phyloP scores from a whole-genome alignment of 2,888 invertebrate species.

The Apamea sordens region DNA sequence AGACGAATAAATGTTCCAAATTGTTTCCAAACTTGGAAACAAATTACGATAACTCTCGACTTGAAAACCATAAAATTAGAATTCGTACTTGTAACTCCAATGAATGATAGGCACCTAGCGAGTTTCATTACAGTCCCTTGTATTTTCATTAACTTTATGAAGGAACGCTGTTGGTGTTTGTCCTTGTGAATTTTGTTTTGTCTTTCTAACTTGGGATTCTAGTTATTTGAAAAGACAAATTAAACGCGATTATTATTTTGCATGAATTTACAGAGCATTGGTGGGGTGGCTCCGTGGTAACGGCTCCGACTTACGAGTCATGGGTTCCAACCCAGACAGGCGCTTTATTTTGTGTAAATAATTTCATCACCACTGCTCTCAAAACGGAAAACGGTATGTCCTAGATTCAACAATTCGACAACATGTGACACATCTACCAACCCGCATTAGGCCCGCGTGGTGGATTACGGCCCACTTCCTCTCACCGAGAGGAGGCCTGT shows the following conservation, averaged over 20 bases:
- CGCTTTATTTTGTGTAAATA: neutral
- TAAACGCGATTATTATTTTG: slow-evolving; percentile 39
- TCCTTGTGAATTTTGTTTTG: slow-evolving; percentile 54
- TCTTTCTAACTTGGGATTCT: slow-evolving; percentile 44
- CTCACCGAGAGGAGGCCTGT: neutral
- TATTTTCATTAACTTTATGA: slow-evolving; percentile 62
- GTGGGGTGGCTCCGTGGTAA: neutral
- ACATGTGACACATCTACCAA: neutral
- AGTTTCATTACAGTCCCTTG: slow-evolving; percentile 60
- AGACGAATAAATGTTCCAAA: slow-evolving; percentile 56
- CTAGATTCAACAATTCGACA: neutral
- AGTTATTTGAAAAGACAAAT: slow-evolving; percentile 43
- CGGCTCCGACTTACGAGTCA: neutral
- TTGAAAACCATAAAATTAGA: slow-evolving; percentile 65
- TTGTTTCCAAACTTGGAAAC: slow-evolving; percentile 60
- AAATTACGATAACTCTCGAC: slow-evolving; percentile 61
- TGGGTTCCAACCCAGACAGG: neutral
- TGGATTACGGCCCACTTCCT: neutral
- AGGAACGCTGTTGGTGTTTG: slow-evolving; percentile 50
- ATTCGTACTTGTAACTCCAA: slow-evolving; percentile 61
- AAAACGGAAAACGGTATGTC: neutral
- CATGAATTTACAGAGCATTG: neutral
- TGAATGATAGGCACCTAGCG: slow-evolving; percentile 53
- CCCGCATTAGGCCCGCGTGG: neutral
- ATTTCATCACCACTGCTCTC: neutral